Base-by-base conservation (phyloP, 2,797 vertebrate genomes). In the Oryzias sinensis region DNA sequence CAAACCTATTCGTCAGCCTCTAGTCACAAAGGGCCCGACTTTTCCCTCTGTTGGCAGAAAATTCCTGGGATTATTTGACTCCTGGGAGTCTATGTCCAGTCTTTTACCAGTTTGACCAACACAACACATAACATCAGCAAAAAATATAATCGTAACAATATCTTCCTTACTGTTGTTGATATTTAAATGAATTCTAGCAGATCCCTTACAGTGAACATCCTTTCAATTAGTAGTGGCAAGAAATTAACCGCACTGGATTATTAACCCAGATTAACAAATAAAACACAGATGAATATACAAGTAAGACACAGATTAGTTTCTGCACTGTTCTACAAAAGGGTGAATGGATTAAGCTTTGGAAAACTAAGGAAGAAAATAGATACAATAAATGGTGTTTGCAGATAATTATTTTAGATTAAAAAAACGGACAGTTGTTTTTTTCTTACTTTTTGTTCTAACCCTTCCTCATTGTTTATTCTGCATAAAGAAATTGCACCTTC, bases 1-100 rank as follows among this genome's bases (percentile, higher is more conserved):
- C 80, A 75, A 87, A 81, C 77, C 83, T 84, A 82, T 84, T 88
- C 83, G 68, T 60, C 68, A 62, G 65, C 65, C 65, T 61, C 11
- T 65, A 70, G 72, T 81, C 84, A 69, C 68, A 60, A 64, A 62
- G 74, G 76, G 68, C 72, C 50, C 40, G 5, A 53, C 69, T 74
- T 68, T 76, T 53, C 59, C 49, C n/a, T 47, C 20, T 59, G 71
- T 66, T 79, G 70, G 33, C 33, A 9, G 33, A 37, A 53, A 56
- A 76, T 62, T 50, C 70, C 50, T 74, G 53, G 56, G 56, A 70
- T 62, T 72, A 79, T 79, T 80, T 65, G 59, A 76, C 66, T 70
- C 73, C 44, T 62, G 56, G 59, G 60, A 58, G 60, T 43, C 56
- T 51, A 62, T 49, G 59, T 70, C 72, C 67, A 47, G 61, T 43